These are phyloP conservation scores for Andrena dorsata DNA, from an alignment of 2,888 invertebrate genomes.

Conservation along the genomic window DNA sequence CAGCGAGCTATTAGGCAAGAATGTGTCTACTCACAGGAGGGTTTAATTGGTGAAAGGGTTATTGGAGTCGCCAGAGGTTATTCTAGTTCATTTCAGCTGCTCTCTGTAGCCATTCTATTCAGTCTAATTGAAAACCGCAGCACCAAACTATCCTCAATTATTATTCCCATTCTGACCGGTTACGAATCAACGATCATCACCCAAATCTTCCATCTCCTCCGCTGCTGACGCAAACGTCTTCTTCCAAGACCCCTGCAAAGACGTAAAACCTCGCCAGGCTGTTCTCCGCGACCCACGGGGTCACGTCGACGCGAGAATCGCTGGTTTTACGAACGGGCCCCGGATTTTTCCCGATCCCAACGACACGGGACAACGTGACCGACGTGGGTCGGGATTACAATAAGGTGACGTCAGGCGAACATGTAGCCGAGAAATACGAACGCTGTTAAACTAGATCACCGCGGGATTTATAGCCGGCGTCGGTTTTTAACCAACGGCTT, in stretches of 20 bases:
- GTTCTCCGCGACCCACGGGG: background rate
- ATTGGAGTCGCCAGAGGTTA: conserved; percentile 47
- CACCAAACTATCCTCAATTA: background rate
- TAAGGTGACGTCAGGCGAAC: conserved; percentile 64
- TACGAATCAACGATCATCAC: background rate
- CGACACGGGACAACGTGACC: conserved; percentile 49
- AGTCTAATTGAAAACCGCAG: background rate
- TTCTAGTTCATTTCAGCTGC: conserved; percentile 17
- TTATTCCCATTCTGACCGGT: background rate
- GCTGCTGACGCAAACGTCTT: background rate
- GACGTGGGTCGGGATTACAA: conserved; percentile 69
- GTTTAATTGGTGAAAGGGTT: conserved; percentile 57
- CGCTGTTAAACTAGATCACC: conserved; percentile 75
- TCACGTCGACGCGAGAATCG: conserved; percentile 11
- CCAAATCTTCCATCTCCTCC: background rate
- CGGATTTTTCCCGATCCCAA: conserved; percentile 36
- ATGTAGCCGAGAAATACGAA: conserved; percentile 47
- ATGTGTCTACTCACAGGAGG: conserved; percentile 45
- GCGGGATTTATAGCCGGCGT: conserved; percentile 69
- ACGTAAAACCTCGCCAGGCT: background rate
- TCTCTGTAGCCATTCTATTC: background rate
- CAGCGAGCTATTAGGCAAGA: conserved; percentile 44
- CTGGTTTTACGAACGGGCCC: background rate
- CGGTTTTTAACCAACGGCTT: conserved; percentile 70
- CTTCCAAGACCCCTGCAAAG: background rate